Conservation (phyloP, 2,797 vertebrate species). For the Halcyon chelicuti region DNA sequence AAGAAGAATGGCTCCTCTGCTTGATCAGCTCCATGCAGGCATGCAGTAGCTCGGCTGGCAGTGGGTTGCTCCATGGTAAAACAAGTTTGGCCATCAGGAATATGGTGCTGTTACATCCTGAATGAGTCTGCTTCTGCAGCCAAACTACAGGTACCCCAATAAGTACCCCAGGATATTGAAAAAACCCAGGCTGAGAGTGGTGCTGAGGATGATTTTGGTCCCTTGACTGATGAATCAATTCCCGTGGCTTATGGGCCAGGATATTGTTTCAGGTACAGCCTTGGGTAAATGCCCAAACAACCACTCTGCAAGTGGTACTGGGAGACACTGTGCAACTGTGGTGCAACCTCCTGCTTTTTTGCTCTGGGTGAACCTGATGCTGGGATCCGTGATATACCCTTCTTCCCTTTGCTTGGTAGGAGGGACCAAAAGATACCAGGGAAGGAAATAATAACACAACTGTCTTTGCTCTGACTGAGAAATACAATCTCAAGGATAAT, state of each 20-base stretch:
- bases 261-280: background rate
- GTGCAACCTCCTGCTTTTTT: background rate
- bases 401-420: background rate
- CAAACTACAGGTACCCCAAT: background rate
- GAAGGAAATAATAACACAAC: background rate
- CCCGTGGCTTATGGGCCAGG: background rate
- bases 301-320: background rate
- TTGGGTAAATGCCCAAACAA: background rate
- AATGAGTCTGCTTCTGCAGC: background rate
- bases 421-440: background rate
- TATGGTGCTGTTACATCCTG: background rate
- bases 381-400: background rate
- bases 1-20: background rate
- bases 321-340: background rate
- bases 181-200: background rate
- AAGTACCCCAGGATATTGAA: background rate
- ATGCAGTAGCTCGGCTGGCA: background rate
- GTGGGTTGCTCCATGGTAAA: accelerated
- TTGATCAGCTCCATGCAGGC: background rate
- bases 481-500: background rate
- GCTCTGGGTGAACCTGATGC: background rate
- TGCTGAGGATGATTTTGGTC: background rate
- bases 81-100: background rate
- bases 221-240: background rate
- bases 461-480: background rate